Conservation (phyloP, 2,113 vertebrate species). For the Peromyscus maniculatus region DNA sequence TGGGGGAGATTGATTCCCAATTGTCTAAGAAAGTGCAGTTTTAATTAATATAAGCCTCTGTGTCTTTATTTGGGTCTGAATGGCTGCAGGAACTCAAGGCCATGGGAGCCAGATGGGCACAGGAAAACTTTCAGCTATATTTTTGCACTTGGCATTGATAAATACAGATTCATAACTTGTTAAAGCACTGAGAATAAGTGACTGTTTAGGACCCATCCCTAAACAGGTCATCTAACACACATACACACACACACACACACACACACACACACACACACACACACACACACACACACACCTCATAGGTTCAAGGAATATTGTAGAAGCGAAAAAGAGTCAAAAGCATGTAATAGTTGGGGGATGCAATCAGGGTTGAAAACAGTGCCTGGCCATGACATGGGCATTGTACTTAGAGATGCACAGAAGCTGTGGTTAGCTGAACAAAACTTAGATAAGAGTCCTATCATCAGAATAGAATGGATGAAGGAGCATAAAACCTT, state of each 20-base stretch:
- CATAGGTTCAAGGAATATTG: background rate
- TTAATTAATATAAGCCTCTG: no score
- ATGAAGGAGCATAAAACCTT: background rate
- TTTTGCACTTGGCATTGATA: background rate
- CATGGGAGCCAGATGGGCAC: no score
- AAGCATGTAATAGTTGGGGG: background rate
- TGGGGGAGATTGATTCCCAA: no score
- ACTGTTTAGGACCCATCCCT: background rate
- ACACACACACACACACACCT: no score
- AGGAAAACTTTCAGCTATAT: no score
- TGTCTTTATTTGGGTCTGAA: no score
- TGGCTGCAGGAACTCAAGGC: no score
- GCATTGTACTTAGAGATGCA: background rate
- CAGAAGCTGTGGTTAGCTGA: background rate
- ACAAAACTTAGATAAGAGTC: no score
- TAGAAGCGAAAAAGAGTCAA: no score
- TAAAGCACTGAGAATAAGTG: background rate
- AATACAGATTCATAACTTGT: background rate
- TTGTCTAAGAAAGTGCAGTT: no score
- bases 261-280: background rate
- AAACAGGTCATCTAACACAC: background rate
- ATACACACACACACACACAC: background rate
- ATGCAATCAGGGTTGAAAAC: background rate
- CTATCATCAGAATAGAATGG: background rate
- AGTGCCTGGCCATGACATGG: no score